Base-by-base conservation (phyloP, 1,140 invertebrate species). In the Diorhabda carinulata region DNA sequence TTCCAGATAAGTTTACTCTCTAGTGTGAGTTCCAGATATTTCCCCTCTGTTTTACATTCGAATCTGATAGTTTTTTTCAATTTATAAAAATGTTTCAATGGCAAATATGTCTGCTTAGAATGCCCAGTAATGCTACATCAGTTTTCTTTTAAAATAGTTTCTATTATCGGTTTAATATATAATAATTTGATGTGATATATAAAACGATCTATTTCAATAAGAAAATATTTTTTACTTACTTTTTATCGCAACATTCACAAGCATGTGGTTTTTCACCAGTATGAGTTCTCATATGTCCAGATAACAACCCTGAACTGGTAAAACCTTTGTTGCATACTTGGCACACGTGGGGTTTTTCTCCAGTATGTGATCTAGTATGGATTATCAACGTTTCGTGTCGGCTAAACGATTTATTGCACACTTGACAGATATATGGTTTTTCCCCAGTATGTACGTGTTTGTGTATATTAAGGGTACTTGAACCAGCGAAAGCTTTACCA, bases 401-500 rank as follows among this genome's bases (percentile, higher is more conserved):
- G 67, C 76, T 80, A 66, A 81, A 89, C 0, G 84, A 81, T 72
- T 88, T 86, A 2, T 85, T 85, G 73, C 88, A 89, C 68, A 85
- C 85, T 69, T 83, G 82, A 71, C 88, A 89, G 41, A 79, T 78
- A 65, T 88, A 87, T 3, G 87, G 87, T 66, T 87, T 88, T 62
- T 86, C 83, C 0, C 88, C 88, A 0, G 87, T 88, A 73, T 90
- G 88, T 4, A 85, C 87, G 69, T 85, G 78, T 73, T 87, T 84
- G 72, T 90, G 88, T 56, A 81, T 78, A 5, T 74, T 76, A n/a
- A 81, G 70, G 5, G 80, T 83, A 68, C 81, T 82, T n/a, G 80
- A 81, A 40, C 83, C 82, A 8, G 82, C 79, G 74, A 83, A 84
- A 40, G 76, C 73, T 71, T 84, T 85, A 3, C 79, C 81, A 63